A percentile compares a stretch with the other conserved stretches of the same genome.
Evolutionary conservation across 2,797 vertebrate genomes (phyloP).

Genomic region (Phrynocephalus forsythii): DNA sequence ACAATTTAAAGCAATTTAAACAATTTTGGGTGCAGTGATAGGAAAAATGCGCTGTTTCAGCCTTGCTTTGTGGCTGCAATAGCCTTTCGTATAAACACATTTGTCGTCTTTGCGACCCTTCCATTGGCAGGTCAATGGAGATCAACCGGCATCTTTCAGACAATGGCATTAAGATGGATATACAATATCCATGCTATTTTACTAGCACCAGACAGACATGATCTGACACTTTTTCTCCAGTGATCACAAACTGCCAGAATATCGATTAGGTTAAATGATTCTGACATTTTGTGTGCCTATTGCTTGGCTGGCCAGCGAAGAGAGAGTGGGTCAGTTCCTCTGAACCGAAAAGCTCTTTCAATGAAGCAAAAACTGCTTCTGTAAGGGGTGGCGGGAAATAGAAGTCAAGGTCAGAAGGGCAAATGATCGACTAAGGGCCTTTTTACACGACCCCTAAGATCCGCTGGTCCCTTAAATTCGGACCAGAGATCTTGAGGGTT

Average conservation of each 20-base stretch:
- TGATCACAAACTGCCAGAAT: conserved; percentile 22
- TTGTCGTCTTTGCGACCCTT: conserved; percentile 37
- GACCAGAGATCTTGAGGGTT: too few relatives aligned
- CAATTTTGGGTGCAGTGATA: neutral
- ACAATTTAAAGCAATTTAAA: too few relatives aligned
- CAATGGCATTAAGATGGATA: conserved; percentile 52
- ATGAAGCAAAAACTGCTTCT: neutral
- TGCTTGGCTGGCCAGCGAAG: neutral
- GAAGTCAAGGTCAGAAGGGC: conserved; percentile 29
- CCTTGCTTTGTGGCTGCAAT: conserved; percentile 44
- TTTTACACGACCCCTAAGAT: too few relatives aligned
- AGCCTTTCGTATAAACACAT: conserved; percentile 37
- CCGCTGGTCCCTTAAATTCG: too few relatives aligned
- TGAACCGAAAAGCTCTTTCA: conserved; percentile 26
- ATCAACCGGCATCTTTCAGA: conserved; percentile 47
- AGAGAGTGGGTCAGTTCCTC: neutral
- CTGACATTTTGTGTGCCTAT: neutral
- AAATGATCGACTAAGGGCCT: conserved; percentile 43
- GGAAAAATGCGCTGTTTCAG: conserved; percentile 19
- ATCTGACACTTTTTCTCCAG: conserved; percentile 8
- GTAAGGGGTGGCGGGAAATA: too few relatives aligned
- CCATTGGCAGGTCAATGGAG: conserved; percentile 16
- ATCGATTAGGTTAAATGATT: conserved; percentile 33
- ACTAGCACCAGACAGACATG: neutral
- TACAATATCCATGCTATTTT: conserved; percentile 24